Conservation (phyloP, 2,888 invertebrate species). For the Autographa pulchrina region DNA sequence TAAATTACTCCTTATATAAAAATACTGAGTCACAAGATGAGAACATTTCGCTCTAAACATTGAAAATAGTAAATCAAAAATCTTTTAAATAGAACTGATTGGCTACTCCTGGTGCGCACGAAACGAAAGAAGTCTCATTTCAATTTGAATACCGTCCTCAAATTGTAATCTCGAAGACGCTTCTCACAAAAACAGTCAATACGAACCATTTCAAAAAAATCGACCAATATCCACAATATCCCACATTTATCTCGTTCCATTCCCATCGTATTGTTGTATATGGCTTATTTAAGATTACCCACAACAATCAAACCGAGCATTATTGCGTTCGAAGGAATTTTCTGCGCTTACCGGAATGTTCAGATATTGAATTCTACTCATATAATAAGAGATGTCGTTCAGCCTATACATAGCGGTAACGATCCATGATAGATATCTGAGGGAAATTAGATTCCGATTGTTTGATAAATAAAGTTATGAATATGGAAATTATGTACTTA, state of each 20-base stretch:
- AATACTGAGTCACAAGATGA: not conserved
- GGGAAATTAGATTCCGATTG: constrained; percentile 22
- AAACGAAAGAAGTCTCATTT: constrained; percentile 24
- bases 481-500: not conserved
- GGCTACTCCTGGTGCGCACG: constrained; percentile 25
- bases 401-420: constrained; percentile 27
- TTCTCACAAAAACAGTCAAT: constrained; percentile 17
- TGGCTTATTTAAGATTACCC: constrained; percentile 62
- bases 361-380: constrained; percentile 61
- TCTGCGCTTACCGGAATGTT: constrained; percentile 49
- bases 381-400: constrained; percentile 46
- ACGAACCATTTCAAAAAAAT: constrained; percentile 22
- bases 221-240: constrained; percentile 1
- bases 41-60: not conserved
- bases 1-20: too few species aligned
- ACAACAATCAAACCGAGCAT: constrained; percentile 58
- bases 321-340: constrained; percentile 61
- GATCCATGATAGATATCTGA: constrained; percentile 8
- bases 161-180: constrained; percentile 44
- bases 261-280: constrained; percentile 40
- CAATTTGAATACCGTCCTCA: constrained; percentile 48
- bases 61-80: constrained; percentile 11
- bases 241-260: constrained; percentile 33
- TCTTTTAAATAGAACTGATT: constrained; percentile 26
- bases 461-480: constrained; percentile 15